Evolutionary conservation across 35 echinoderm and acorn worm species (phyloP).

Genomic region (Heliocidaris tuberculata): DNA sequence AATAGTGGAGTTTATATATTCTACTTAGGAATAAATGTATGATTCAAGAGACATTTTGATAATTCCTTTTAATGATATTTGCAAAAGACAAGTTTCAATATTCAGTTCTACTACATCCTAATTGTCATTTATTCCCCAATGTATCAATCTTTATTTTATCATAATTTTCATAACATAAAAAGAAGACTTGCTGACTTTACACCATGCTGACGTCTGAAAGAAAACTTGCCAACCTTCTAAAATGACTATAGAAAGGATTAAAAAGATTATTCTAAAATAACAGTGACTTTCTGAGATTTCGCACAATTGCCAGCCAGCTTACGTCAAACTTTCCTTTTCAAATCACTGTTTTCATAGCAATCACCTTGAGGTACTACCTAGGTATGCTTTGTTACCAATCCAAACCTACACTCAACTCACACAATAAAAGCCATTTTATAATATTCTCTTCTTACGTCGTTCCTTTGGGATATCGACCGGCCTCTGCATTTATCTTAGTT

Average conservation of each 20-base stretch:
- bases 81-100: no score
- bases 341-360: not conserved
- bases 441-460: not conserved
- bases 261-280: slow-evolving; percentile 1
- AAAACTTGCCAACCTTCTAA: not conserved
- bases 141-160: no score
- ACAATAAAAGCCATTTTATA: not conserved
- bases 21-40: no score
- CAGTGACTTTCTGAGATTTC: not conserved
- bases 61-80: no score
- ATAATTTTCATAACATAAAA: no score
- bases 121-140: no score
- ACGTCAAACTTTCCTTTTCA: not conserved
- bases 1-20: no score
- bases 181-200: not conserved
- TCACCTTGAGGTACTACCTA: not conserved
- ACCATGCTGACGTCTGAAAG: not conserved
- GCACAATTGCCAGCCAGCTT: not conserved
- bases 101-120: no score
- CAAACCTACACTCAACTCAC: not conserved
- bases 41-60: no score
- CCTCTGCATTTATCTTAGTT: not conserved
- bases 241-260: not conserved
- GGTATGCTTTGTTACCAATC: not conserved
- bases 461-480: not conserved